Conservation (phyloP, 2,113 vertebrate species). For the Pterophyllum scalare region DNA sequence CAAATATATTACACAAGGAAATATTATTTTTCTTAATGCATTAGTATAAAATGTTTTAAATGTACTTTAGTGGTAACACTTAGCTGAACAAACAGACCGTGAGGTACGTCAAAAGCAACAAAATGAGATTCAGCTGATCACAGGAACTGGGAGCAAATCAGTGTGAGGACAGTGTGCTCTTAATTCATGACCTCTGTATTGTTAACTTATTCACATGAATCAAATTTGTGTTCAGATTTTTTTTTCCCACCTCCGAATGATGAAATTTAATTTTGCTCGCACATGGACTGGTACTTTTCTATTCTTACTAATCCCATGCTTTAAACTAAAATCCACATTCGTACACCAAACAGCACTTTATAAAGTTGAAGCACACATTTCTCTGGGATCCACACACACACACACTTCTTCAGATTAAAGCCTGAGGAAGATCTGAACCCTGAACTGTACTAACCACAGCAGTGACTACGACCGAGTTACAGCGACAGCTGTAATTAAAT, state of each 20-base stretch:
- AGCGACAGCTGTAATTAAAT: background rate
- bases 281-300: background rate
- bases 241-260: background rate
- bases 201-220: background rate
- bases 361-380: background rate
- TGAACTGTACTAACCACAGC: fast-evolving
- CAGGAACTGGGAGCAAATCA: background rate
- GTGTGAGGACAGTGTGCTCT: background rate
- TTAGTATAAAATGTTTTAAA: fast-evolving
- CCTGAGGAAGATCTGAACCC: background rate
- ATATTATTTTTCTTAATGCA: background rate
- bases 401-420: background rate
- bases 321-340: background rate
- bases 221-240: background rate
- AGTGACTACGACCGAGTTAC: background rate
- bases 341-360: background rate
- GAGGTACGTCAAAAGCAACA: background rate
- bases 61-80: background rate
- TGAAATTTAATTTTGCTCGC: background rate
- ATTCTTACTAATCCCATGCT: fast-evolving
- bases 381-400: background rate
- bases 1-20: background rate
- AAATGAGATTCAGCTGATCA: background rate
- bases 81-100: background rate
- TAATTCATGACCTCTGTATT: background rate